Evolutionary conservation across 2,113 vertebrate species (phyloP).

Genomic region (Paedocypris sp.): DNA sequence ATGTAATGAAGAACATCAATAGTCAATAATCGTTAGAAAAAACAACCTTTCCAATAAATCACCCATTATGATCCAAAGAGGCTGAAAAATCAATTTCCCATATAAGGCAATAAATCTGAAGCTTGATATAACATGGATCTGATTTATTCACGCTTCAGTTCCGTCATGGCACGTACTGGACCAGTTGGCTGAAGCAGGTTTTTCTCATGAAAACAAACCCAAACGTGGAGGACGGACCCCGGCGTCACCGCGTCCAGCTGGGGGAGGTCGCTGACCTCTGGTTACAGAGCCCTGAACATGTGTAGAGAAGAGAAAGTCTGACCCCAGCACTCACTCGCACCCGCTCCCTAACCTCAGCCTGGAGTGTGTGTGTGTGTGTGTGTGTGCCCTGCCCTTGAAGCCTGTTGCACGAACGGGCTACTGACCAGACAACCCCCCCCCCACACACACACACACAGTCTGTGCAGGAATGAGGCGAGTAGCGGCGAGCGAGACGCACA

Average conservation of each 20-base stretch:
- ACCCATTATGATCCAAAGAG: no score
- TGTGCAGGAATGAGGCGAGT: slow-evolving; percentile 50
- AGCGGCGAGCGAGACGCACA: slow-evolving; percentile 26
- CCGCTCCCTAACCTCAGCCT: slow-evolving; percentile 7
- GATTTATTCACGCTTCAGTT: no score
- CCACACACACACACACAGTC: slow-evolving; percentile 11
- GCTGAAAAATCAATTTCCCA: no score
- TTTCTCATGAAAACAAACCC: background rate
- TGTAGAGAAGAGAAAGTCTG: slow-evolving; percentile 16
- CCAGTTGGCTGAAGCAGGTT: background rate
- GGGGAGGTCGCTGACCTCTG: slow-evolving; percentile 26
- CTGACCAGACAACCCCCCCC: slow-evolving; percentile 7
- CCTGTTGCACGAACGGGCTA: slow-evolving; percentile 23
- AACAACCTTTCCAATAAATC: no score
- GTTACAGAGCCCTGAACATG: slow-evolving; percentile 12
- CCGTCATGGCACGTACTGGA: no score
- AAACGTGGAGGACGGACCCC: slow-evolving; percentile 9
- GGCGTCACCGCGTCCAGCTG: slow-evolving; percentile 34
- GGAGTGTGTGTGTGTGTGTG: background rate
- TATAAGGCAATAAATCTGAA: no score
- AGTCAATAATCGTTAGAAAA: no score
- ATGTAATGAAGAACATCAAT: no score
- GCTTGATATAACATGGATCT: no score
- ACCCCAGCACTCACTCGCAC: background rate
- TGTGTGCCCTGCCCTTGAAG: slow-evolving; percentile 10